Percentiles rank a stretch among this genome's conserved stretches.
phyloP scores from a whole-genome alignment of 2,113 vertebrate genomes.

The Siniperca chuatsi region DNA sequence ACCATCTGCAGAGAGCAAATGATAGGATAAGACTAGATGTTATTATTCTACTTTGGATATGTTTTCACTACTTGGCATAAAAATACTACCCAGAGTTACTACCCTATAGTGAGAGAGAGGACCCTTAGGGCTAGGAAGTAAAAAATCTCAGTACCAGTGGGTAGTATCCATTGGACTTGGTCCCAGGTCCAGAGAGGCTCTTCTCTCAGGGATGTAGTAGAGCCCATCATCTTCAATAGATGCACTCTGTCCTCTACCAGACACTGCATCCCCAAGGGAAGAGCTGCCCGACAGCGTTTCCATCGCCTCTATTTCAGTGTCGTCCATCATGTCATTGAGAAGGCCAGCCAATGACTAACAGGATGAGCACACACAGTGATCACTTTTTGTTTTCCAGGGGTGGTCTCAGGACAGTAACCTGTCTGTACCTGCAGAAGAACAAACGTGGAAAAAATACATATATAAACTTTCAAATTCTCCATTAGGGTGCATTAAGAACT shows the following conservation, averaged over 20 bases:
- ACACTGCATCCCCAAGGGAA: conserved; percentile 58
- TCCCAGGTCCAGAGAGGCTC: conserved; percentile 67
- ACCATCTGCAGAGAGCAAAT: neutral
- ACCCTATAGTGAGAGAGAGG: neutral
- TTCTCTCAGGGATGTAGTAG: conserved; percentile 67
- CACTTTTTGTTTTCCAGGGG: neutral
- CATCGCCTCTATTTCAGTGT: neutral
- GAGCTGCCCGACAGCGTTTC: neutral
- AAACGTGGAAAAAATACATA: neutral
- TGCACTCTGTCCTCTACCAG: conserved; percentile 25
- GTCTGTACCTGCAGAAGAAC: conserved; percentile 28
- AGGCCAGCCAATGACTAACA: neutral
- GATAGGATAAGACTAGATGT: neutral
- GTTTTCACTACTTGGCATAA: neutral
- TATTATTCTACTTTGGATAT: neutral
- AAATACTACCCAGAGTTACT: neutral
- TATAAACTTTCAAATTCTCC: neutral
- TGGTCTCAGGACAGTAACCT: neutral
- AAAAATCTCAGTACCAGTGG: conserved; percentile 46
- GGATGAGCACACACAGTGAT: neutral
- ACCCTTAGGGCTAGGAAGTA: neutral
- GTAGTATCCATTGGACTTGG: conserved; percentile 55
- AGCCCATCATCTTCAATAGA: conserved; percentile 32
- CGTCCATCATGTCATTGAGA: conserved; percentile 39
- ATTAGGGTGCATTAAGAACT: neutral